Percentiles rank a stretch among this genome's conserved stretches.
phyloP scores from a whole-genome alignment of 2,888 invertebrate genomes.

The Bugulina stolonifera region DNA sequence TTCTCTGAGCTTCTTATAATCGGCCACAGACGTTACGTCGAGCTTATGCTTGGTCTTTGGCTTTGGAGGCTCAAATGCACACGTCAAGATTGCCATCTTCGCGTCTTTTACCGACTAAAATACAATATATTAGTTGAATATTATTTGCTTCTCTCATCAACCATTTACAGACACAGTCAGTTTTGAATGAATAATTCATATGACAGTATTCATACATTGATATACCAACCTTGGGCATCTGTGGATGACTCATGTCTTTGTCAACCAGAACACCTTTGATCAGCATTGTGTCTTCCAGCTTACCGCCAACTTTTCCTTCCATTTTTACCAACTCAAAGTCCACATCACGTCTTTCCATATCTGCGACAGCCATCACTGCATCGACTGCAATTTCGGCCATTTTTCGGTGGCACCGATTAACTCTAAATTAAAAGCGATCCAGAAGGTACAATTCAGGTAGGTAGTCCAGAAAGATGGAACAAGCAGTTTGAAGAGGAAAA shows the following conservation, averaged over 20 bases:
- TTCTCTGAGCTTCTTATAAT: slow-evolving; percentile 81
- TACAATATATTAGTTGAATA: too few relatives aligned
- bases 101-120: slow-evolving; percentile 67
- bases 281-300: slow-evolving; percentile 90
- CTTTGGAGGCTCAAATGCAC: slow-evolving; percentile 99
- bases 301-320: slow-evolving; percentile 92
- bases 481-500: too few relatives aligned
- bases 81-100: slow-evolving; percentile 93
- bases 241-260: slow-evolving; percentile 98
- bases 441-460: too few relatives aligned
- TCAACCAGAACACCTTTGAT: slow-evolving; percentile 95
- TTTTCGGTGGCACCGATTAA: slow-evolving; percentile 90
- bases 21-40: slow-evolving; percentile 90
- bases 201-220: too few relatives aligned
- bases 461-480: too few relatives aligned
- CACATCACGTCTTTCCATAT: slow-evolving; percentile 85
- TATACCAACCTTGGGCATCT: slow-evolving; percentile 90
- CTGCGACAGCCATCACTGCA: slow-evolving; percentile 92
- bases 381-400: slow-evolving; percentile 99
- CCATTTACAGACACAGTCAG: too few relatives aligned
- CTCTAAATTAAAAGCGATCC: too few relatives aligned
- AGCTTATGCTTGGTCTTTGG: slow-evolving; percentile 99
- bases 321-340: slow-evolving; percentile 99
- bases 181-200: too few relatives aligned
- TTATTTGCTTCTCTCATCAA: too few relatives aligned